Evolutionary conservation across 2,797 vertebrate genomes (phyloP), one percentile per base, ranked within the genome.

Genomic region (Pangasius krempfi): DNA sequence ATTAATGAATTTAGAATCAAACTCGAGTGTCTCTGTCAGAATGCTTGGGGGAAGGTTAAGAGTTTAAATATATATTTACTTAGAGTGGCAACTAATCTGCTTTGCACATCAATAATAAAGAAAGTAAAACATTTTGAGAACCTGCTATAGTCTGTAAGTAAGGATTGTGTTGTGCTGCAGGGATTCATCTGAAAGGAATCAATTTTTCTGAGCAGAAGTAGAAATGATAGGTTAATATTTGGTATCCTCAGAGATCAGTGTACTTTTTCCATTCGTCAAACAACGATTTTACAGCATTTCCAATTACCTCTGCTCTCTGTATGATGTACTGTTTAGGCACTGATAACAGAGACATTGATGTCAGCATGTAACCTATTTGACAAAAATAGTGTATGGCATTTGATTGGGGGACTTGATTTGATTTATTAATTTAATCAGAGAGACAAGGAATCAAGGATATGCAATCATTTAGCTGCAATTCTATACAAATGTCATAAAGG

Each of bases 391-490:
- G 80, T 25, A 0, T 85, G 89, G 88, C 88, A 92, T 84, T 92
- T 93, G 94, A 94, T 89, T 90, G 93, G 90, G 91, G 84, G 88
- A 88, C 91, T 89, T 89, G 91, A 90, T 95, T 95, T 96, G 95
- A 96, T 96, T 95, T 95, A 95, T 96, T 95, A 95, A 96, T 95
- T 93, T 93, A 94, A 96, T 96, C 95, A 96, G 92, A 90, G 89
- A 90, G 81, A 93, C 92, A 94, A 93, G 92, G 88, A 93, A 92
- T 10, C 10, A 40, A 33, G 18, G 44, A 33, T 50, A 94, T 93
- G 92, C 91, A 94, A 95, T 95, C 89, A 94, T 93, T 92, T 90
- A 92, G 93, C 91, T 92, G n/a, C 90, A 92, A 92, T 87, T 90
- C 92, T 94, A 89, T 90, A 89, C 75, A 87, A 90, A 93, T 90